Evolutionary conservation across 2,113 vertebrate genomes (phyloP).

Genomic region (Sterrhoptilus dennistouni): DNA sequence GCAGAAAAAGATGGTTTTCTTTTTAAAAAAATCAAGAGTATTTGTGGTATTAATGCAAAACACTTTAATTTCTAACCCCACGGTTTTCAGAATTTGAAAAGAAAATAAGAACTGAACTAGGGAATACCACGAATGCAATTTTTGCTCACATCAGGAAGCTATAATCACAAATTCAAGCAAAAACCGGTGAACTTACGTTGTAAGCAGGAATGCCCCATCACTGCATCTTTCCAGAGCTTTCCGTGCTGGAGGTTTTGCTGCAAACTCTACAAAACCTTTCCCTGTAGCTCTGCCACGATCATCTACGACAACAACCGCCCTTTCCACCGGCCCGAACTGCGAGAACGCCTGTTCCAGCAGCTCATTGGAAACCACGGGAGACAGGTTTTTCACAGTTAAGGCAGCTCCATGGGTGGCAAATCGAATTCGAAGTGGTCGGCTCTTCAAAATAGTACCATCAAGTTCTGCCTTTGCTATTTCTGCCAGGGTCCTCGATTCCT

Average conservation of each 20-base stretch:
- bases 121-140: neutral
- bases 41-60: neutral
- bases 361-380: conserved; percentile 93
- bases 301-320: conserved; percentile 92
- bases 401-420: conserved; percentile 92
- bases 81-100: neutral
- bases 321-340: conserved; percentile 93
- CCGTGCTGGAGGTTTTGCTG: conserved; percentile 89
- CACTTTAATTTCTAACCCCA: neutral
- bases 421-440: conserved; percentile 89
- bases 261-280: conserved; percentile 94
- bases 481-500: conserved; percentile 95
- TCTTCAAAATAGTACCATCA: conserved; percentile 90
- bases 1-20: neutral
- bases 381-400: conserved; percentile 91
- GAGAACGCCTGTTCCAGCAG: conserved; percentile 95
- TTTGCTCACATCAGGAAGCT: neutral
- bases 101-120: neutral
- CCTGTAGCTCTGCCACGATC: conserved; percentile 93
- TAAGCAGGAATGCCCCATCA: conserved; percentile 93
- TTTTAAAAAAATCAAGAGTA: neutral
- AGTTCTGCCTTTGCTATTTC: conserved; percentile 97
- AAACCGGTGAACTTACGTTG: conserved; percentile 83
- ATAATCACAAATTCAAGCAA: neutral
- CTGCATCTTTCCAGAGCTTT: conserved; percentile 94